Base-by-base conservation (phyloP, 2,888 invertebrate genomes). In the Acrobasis suavella region DNA sequence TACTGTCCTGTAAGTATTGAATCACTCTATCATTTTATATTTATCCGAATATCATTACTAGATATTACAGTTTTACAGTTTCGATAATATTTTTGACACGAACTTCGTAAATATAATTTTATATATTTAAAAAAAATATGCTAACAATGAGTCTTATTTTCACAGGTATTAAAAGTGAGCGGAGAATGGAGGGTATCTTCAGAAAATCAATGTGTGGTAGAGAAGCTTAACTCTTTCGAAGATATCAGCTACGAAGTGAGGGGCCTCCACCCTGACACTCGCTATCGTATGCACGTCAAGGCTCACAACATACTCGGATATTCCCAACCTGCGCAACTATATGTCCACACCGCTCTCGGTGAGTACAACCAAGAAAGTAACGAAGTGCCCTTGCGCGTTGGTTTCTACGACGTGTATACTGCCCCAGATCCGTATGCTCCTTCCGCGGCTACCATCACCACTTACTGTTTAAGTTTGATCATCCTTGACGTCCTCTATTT, bases 331-430 rank as follows among this genome's bases (percentile, higher is more conserved):
- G 96, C 96, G 51, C 94, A 95, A 80, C 94, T 97, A 72, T 94
- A 95, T 82, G 94, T 98, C 85, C 96, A 96, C 91, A 98, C 98
- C 69, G 96, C 96, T 78, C 94, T 95, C 94, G 97, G 97, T 97
- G 96, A 96, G 96, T 94, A 93, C 83, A 86, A 86, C 80, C 86
- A 86, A 78, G 90, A 91, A 72, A 86, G 75, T 85, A 90, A 89
- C 74, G 89, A 91, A 76, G 86, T 89, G 69, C 89, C 87, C 56
- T 75, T 85, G 62, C 87, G 85, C 71, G 89, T 91, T 69, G 92
- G 92, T 72, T 92, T 92, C 85, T 92, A 92, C 82, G 89, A 93
- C 72, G 91, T 92, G 64, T 92, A 88, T 77, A 90, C 89, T 66
- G 87, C 87, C 74, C 81, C 87, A 67, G 82, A 89, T 68, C 79